Percentiles rank a stretch among this genome's conserved stretches.
These are phyloP conservation scores for Epizoanthus illoricatus DNA, from an alignment of 92 coral and sea anemone genomes.

Conservation along the genomic window DNA sequence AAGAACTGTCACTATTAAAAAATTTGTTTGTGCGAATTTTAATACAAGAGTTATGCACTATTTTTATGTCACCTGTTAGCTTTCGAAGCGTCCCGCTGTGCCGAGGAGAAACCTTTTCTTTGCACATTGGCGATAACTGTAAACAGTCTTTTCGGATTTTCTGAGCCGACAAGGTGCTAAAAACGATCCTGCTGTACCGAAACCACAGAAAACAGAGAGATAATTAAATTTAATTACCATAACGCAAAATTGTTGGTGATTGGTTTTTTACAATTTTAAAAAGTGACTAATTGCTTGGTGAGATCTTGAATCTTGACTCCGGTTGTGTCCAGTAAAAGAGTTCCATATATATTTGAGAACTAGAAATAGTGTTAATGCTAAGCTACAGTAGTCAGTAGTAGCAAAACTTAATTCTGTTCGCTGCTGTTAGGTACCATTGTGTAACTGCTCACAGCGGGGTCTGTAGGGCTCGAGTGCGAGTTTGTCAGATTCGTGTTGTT, in stretches of 20 bases:
- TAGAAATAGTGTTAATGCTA: too few relatives aligned
- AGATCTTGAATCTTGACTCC: background rate
- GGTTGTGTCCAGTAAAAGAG: background rate
- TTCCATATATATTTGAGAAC: too few relatives aligned
- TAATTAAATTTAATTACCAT: conserved; percentile 2
- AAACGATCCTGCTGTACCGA: background rate
- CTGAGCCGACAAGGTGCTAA: background rate
- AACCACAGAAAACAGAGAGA: background rate
- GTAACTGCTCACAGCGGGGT: conserved; percentile 10
- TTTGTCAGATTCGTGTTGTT: background rate
- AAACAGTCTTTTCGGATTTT: background rate
- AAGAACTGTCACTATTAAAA: background rate
- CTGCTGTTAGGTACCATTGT: background rate
- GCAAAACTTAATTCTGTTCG: background rate
- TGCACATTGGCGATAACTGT: background rate
- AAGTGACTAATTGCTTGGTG: background rate
- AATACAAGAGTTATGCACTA: background rate
- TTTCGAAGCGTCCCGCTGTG: background rate
- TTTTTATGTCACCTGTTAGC: background rate
- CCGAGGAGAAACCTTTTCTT: background rate
- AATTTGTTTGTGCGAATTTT: background rate
- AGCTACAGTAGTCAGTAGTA: too few relatives aligned
- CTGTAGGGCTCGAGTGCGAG: background rate
- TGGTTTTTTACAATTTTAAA: background rate
- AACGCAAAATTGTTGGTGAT: background rate